Percentiles rank a stretch among this genome's conserved stretches.
Conservation (phyloP, 2,113 vertebrate genomes). For the Geococcyx californianus region DNA sequence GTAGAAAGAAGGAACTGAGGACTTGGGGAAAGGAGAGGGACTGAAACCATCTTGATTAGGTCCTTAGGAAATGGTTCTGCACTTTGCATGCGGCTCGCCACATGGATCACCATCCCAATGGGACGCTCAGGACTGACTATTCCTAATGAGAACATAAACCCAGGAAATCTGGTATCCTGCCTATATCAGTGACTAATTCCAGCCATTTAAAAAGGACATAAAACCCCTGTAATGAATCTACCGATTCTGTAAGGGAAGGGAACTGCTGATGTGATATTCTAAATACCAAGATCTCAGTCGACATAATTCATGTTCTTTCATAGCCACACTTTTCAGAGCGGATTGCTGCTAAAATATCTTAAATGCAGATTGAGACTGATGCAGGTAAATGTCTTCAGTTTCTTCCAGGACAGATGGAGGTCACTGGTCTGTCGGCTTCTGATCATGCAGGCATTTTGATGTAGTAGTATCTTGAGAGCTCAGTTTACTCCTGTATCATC, state of each 20-base stretch:
- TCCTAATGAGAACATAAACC: conserved; percentile 22
- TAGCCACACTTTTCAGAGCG: neutral
- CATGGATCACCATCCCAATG: neutral
- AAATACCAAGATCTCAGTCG: neutral
- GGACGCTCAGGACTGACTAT: neutral
- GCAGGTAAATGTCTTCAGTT: neutral
- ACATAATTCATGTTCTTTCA: neutral
- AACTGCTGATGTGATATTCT: neutral
- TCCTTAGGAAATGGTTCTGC: neutral
- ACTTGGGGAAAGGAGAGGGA: neutral
- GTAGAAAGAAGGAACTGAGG: neutral
- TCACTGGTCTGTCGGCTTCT: neutral
- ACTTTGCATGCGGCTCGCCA: neutral
- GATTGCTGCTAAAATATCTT: neutral
- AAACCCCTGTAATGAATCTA: neutral
- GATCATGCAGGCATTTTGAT: neutral
- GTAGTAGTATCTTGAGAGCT: neutral
- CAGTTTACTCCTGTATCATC: neutral
- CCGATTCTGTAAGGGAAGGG: neutral
- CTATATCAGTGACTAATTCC: conserved; percentile 27
- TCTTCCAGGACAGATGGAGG: neutral
- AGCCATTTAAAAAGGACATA: neutral
- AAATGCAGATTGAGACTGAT: neutral
- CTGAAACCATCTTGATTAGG: neutral
- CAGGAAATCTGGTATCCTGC: neutral